Percentiles rank a stretch among this genome's conserved stretches.
Evolutionary conservation across 1,140 invertebrate genomes (phyloP).

Genomic region (Pentalonia nigronervosa): DNA sequence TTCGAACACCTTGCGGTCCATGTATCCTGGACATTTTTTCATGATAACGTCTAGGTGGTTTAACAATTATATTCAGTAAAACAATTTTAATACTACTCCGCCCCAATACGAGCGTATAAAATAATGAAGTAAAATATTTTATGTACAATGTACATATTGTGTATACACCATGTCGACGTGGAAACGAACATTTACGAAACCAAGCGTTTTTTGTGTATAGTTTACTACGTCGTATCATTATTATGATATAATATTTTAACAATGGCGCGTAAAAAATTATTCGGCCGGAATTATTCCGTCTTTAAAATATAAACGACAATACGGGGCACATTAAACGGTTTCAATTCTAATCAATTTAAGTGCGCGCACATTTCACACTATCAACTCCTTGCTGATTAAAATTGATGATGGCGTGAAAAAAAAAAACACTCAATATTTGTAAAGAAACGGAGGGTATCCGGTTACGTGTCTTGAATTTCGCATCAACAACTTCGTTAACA

Average conservation of each 20-base stretch:
- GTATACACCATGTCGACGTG: background rate
- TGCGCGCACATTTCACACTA: slow-evolving; percentile 53
- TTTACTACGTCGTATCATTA: background rate
- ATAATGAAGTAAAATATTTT: background rate
- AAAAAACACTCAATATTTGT: slow-evolving; percentile 58
- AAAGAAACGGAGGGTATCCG: slow-evolving; percentile 54
- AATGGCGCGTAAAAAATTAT: background rate
- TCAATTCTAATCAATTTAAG: slow-evolving; percentile 56
- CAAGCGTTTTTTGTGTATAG: background rate
- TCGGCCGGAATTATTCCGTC: background rate
- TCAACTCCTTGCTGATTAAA: slow-evolving; percentile 50
- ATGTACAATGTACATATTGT: background rate
- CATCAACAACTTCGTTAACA: slow-evolving; percentile 58
- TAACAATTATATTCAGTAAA: background rate
- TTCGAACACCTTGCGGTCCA: slow-evolving; percentile 25
- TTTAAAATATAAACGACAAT: background rate
- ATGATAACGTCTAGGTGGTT: background rate
- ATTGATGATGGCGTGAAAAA: slow-evolving; percentile 53
- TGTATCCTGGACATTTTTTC: background rate
- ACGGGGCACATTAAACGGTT: slow-evolving; percentile 53
- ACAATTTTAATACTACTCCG: background rate
- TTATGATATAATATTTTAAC: slow-evolving; percentile 1
- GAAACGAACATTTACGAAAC: background rate
- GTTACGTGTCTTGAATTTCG: slow-evolving; percentile 58
- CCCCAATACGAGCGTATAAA: background rate